These are phyloP conservation scores for Hirtodrosophila duncani DNA, from an alignment of 2,888 invertebrate genomes.

Conservation along the genomic window DNA sequence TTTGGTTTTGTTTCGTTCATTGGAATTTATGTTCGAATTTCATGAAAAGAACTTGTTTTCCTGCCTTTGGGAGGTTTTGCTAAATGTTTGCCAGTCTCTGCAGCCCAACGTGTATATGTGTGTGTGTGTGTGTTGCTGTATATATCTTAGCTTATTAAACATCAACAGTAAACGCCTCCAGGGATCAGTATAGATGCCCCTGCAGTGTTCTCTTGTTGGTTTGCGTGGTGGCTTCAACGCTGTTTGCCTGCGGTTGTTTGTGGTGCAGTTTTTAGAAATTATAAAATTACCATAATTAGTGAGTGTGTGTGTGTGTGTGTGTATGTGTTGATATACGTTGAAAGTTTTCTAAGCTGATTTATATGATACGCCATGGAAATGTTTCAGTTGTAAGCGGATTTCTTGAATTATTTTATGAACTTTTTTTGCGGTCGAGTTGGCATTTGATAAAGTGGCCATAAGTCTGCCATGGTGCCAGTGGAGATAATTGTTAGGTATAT, in stretches of 20 bases:
- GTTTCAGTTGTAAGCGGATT: conserved; percentile 21
- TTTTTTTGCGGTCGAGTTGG: conserved; percentile 12
- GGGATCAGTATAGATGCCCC: conserved; percentile 26
- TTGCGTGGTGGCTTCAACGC: conserved; percentile 24
- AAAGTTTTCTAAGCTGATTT: conserved; percentile 63
- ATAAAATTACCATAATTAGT: conserved; percentile 65
- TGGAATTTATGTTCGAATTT: conserved; percentile 67
- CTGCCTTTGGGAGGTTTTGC: conserved; percentile 34
- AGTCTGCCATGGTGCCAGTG: background rate
- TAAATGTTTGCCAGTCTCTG: background rate
- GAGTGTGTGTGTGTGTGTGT: too few relatives aligned
- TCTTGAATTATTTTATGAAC: conserved; percentile 9
- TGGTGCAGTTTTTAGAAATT: conserved; percentile 52
- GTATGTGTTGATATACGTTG: conserved; percentile 65
- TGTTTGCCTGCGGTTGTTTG: conserved; percentile 15
- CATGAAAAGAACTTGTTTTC: conserved; percentile 64
- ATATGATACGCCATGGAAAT: conserved; percentile 43
- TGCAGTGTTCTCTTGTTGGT: too few relatives aligned
- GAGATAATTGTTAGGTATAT: conserved; percentile 24
- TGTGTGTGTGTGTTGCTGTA: conserved; percentile 14
- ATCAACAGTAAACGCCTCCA: conserved; percentile 59
- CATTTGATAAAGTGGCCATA: conserved; percentile 19
- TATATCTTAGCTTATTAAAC: conserved; percentile 52
- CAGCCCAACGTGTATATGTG: conserved; percentile 7
- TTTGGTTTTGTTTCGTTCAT: conserved; percentile 62